Base-by-base conservation (phyloP, 2,113 vertebrate species). In the Heterocephalus glaber region DNA sequence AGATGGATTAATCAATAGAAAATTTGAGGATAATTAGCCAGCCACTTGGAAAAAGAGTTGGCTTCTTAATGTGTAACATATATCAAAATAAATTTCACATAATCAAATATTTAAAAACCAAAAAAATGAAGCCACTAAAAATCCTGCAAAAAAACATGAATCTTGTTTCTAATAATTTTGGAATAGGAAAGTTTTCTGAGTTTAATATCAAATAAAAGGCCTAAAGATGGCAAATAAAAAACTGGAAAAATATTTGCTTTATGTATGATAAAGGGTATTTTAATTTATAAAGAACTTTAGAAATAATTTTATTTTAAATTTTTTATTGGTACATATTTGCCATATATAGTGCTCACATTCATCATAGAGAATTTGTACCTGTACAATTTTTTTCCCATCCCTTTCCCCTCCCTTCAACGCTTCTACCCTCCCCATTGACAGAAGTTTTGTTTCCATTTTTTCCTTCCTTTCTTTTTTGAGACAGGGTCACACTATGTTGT, bases 81-180 rank as follows among this genome's bases (percentile, higher is more conserved):
- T 63, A 41, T 30, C 84, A 92, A 92, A 93, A 77, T 89, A 82
- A 95, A 68, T 91, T 94, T 89, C 54, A 61, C 12, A 26, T 79
- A 41, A 61, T 76, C 52, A 95, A 86, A 89, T 89, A 81, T 54
- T 94, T 52, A 38, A 89, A 95, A 74, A 72, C 65, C 47, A 84
- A 61, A 92, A 49, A 90, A 86, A 63, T 28, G 8, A 84, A 92
- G 54, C 56, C 28, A 89, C 26, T 92, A 94, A 87, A 86, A 92
- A 70, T 92, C 38, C 56, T 68, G 77, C 65, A 49, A 30, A 94
- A 12, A 93, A 82, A 52, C 61, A 68, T 89, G 19, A 11, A 68
- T 92, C 92, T 96, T 81, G 4, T 93, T 95, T 95, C 35, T 7
- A 90, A 35, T 82, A 86, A 61, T 90, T 90, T 82, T 92, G 68